Base-by-base conservation (phyloP, 2,888 invertebrate species). In the Hedya salicella region DNA sequence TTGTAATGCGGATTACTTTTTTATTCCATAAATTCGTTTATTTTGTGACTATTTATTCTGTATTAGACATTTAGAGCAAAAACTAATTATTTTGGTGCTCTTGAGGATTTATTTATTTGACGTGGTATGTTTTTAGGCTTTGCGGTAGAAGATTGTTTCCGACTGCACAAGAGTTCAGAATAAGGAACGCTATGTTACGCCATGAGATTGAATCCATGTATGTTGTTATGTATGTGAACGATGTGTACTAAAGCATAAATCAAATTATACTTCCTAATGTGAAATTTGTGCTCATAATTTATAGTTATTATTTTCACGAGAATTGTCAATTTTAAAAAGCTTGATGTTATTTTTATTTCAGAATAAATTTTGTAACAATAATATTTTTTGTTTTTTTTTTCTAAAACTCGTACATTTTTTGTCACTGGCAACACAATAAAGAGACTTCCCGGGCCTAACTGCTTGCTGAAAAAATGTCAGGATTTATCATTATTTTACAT, bases 321-420 rank as follows among this genome's bases (percentile, higher is more conserved):
- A 78, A 83, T 82, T 87, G 91, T 90, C 90, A 90, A 90, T 91
- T 91, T 89, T 86, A 82, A 87, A 73, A 88, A 81, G 89, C 91
- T 91, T 91, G 85, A 90, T 91, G 91, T 90, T 91, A 89, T 85
- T 90, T 89, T 91, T 87, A 89, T 88, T 91, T 88, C 86, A 77
- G 78, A 88, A 89, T 91, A 91, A 89, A 88, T 88, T 91, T 91
- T 89, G 80, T 88, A 88, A 87, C 77, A 81, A 86, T 68, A 69
- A 70, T 62, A 59, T 62, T 40, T 66, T 42, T 42, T 70, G 11
- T 44, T 63, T 69, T 71, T 68, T 46, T 19, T 42, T 16, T 16
- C 6, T 2, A 8, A 36, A 11, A 25, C 3, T 49, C 2, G 16
- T 1, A 4, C 3, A 8, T 8, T 44, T 44, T 17, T 2, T 17